Evolutionary conservation across 1,140 invertebrate species (phyloP).

Genomic region (Zaprionus taronus): DNA sequence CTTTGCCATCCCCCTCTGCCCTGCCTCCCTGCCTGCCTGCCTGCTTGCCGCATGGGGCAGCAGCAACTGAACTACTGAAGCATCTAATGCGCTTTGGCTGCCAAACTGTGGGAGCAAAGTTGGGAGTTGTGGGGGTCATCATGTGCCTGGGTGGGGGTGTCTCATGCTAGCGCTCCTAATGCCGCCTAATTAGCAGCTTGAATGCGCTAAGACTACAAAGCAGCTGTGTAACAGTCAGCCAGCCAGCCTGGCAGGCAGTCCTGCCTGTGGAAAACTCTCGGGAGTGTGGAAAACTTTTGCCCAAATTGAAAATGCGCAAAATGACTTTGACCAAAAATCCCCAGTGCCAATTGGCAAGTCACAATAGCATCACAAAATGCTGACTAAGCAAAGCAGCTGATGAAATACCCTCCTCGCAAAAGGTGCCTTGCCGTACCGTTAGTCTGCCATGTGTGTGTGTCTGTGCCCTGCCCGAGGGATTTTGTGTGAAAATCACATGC

Average conservation of each 20-base stretch:
- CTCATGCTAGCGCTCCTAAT: slow-evolving; percentile 50
- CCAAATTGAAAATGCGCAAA: slow-evolving; percentile 80
- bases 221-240: slow-evolving; percentile 49
- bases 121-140: background rate
- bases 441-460: background rate
- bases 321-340: slow-evolving; percentile 80
- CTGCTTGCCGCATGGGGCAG: background rate
- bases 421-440: slow-evolving; percentile 31
- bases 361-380: slow-evolving; percentile 50
- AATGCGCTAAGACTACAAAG: slow-evolving; percentile 82
- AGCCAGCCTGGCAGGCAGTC: slow-evolving; percentile 11
- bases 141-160: slow-evolving; percentile 1
- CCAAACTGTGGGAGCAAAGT: background rate
- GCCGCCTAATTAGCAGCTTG: slow-evolving; percentile 79
- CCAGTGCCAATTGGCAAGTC: slow-evolving; percentile 76
- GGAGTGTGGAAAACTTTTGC: slow-evolving; percentile 62
- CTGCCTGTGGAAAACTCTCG: background rate
- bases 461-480: background rate
- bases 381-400: slow-evolving; percentile 56
- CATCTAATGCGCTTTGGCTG: slow-evolving; percentile 73
- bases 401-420: slow-evolving; percentile 35
- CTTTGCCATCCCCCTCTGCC: slow-evolving; percentile 33
- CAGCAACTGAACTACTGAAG: slow-evolving; percentile 66
- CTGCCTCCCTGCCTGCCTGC: too few relatives aligned
- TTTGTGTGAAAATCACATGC: slow-evolving; percentile 48